Conservation (phyloP, 2,113 vertebrate genomes). For the Cavia porcellus region DNA sequence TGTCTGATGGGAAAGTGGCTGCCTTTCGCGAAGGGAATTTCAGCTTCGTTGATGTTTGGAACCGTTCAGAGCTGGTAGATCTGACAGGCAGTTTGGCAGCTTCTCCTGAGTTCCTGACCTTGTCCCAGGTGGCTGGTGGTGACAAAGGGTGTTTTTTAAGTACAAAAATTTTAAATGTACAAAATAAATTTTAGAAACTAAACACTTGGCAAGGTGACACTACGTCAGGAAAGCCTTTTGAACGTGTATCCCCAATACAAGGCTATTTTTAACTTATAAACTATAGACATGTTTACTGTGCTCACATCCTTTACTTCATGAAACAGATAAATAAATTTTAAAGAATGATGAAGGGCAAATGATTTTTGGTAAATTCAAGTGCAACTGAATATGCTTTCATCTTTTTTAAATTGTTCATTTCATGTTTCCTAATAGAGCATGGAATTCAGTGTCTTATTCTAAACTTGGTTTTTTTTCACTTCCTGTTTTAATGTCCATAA, state of each 20-base stretch:
- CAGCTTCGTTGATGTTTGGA: background rate
- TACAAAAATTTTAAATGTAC: background rate
- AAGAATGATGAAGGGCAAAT: background rate
- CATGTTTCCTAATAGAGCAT: background rate
- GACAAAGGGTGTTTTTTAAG: background rate
- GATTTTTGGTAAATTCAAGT: background rate
- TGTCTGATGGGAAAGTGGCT: slow-evolving; percentile 1
- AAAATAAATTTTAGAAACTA: background rate
- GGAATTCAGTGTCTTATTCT: background rate
- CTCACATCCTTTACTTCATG: background rate
- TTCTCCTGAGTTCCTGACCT: background rate
- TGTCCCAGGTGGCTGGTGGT: background rate
- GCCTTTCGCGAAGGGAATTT: background rate
- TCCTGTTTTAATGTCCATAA: background rate
- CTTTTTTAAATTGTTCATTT: background rate
- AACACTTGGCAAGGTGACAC: background rate
- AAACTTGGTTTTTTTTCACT: background rate
- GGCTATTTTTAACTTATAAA: background rate
- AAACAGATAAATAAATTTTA: background rate
- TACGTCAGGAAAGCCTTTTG: background rate
- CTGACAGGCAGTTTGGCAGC: background rate
- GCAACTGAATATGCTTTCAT: background rate
- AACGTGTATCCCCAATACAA: background rate
- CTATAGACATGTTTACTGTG: background rate
- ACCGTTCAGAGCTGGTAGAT: background rate